phyloP scores from a whole-genome alignment of 2,797 vertebrate genomes.

The Bradypodion ventrale region DNA sequence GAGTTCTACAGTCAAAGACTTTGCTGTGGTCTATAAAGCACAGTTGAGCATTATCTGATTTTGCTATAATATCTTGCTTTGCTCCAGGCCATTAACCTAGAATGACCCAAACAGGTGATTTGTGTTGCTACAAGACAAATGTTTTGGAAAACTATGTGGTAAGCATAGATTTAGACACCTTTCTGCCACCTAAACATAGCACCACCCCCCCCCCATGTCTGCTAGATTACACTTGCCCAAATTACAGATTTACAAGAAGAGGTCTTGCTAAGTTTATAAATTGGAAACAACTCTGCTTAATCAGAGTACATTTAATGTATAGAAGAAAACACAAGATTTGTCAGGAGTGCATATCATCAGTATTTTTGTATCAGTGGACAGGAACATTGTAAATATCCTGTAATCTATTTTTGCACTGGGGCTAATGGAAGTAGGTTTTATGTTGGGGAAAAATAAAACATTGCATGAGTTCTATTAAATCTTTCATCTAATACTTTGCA shows the following conservation, averaged over 20 bases:
- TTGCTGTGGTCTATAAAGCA: no score
- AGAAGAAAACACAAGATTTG: background rate
- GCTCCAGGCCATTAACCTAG: background rate
- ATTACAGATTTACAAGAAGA: background rate
- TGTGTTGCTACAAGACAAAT: background rate
- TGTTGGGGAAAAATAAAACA: background rate
- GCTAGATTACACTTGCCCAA: background rate
- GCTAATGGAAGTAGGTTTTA: background rate
- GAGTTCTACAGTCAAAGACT: no score
- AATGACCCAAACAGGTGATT: background rate
- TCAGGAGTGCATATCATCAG: background rate
- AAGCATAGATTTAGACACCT: background rate
- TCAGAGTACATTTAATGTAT: background rate
- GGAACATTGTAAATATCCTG: background rate
- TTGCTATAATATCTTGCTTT: no score
- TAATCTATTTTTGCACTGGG: background rate
- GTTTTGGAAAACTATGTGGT: background rate
- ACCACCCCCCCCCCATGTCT: no score
- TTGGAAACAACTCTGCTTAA: background rate
- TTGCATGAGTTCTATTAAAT: background rate
- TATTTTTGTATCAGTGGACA: background rate
- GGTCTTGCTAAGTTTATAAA: background rate
- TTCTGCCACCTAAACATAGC: background rate
- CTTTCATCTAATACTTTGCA: background rate
- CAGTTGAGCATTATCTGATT: background rate